Evolutionary conservation across 35 echinoderm and acorn worm species (phyloP), one percentile per base, ranked within the genome.

Genomic region (Anneissia japonica): DNA sequence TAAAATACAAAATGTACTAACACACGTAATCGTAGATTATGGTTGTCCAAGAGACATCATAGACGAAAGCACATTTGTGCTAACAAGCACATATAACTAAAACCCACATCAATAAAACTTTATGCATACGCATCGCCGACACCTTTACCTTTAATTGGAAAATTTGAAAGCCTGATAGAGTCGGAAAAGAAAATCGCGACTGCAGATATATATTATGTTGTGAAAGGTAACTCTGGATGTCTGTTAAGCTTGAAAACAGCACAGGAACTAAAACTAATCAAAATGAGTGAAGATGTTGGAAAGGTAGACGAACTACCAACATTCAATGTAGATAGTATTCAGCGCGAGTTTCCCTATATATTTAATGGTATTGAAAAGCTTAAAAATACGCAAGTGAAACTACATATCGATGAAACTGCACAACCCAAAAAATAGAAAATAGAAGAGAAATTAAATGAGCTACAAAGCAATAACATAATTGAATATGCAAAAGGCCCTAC

Each of bases 401-500:
- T 75, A 26, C 73, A 75, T 33, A 75, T 75, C 73, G 73, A 75
- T 33, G 32, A 75, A 75, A 75, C 4, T 75, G 73, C 4, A 9
- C 73, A 75, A 75, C 73, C 73, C 3, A 75, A 9, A 7, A 26
- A 4, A 75, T 23, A 75, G 73, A 75, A 75, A 75, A 33, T 75
- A 28, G 4, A 75, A 75, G 4, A 75, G 73, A 75, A 75, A 75
- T 23, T 75, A 30, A 33, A 28, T 26, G 73, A 75, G 34, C 36
- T 91, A 30, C 7, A 81, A 38, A 75, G 79, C 14, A 64, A 73
- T 31, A 84, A 91, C 55, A 91, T 87, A 31, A 91, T 91, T 33
- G 80, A 90, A 51, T 34, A 85, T 77, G 88, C 64, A 28, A 29
- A 34, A 36, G 89, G 84, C 0, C 89, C 89, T 31, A 91, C 89